Evolutionary conservation across 1,140 invertebrate genomes (phyloP), one percentile per base, ranked within the genome.

Genomic region (Lysiphlebus fabarum): DNA sequence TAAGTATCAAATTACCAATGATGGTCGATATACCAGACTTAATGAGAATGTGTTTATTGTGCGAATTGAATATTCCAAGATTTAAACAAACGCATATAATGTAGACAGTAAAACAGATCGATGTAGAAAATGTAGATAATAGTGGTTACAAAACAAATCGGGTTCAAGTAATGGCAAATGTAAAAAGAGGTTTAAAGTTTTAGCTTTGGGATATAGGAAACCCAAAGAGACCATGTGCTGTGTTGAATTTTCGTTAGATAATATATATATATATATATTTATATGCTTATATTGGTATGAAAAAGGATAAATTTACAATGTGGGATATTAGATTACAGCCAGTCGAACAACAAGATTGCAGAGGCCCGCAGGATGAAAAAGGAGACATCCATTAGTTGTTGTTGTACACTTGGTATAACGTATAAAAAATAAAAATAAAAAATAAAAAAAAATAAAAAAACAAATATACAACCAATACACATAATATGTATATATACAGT

Each of bases 341-440:
- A 44, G 55, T 49, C 55, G 55, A 48, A 56, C 44, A 56, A 56
- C 55, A 56, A 56, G 55, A 48, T 56, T 56, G 44, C 55, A 36
- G 37, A 48, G 36, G 55, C 38, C 55, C 55, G 33, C 26, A 34
- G 43, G 45, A 47, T 26, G 14, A 34, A 48, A 41, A 41, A 40
- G 54, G 34, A 38, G 34, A 48, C 45, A 9, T 56, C 55, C 45
- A 56, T 56, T 56, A 48, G 55, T 56, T 49, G 37, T 56, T 49
- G 37, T 45, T 44, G 17, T 26, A 26, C 17, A 4, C 17, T 26
- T 26, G 17, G 17, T 26, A 26, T 26, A 26, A 26, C 17, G 17
- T 26, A 26, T 4, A 2, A 26, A 26, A 26, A 26, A 26, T 26
- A 26, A 26, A 26, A 26, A n/a, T n/a, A n/a, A n/a, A n/a, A n/a